phyloP scores from a whole-genome alignment of 2,888 invertebrate genomes.

The Phengaris alcon region DNA sequence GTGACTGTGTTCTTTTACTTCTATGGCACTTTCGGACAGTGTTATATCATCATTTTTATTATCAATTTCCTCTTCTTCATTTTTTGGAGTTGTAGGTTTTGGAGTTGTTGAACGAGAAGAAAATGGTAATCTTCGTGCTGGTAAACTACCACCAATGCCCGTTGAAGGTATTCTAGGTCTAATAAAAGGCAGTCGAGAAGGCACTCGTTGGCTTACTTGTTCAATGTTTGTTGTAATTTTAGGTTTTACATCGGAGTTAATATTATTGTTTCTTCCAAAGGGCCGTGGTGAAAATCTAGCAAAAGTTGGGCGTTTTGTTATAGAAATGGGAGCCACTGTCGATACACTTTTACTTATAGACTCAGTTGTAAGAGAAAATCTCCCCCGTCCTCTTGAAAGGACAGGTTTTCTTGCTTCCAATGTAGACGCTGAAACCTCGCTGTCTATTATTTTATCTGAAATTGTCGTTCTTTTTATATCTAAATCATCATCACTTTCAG shows the following conservation, averaged over 20 bases:
- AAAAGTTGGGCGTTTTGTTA: constrained; percentile 58
- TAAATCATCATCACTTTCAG: constrained; percentile 43
- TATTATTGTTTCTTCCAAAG: constrained; percentile 52
- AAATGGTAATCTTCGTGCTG: constrained; percentile 60
- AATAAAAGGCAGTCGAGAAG: constrained; percentile 47
- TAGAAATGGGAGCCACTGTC: constrained; percentile 46
- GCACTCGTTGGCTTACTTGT: constrained; percentile 48
- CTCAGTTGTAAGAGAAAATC: constrained; percentile 60
- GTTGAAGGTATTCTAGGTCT: constrained; percentile 47
- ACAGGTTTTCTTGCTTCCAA: constrained; percentile 60
- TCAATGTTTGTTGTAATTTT: constrained; percentile 42
- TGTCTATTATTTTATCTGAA: constrained; percentile 55
- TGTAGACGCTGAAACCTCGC: constrained; percentile 67
- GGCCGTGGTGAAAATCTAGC: constrained; percentile 69
- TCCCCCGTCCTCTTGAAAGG: constrained; percentile 60
- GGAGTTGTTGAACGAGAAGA: constrained; percentile 55
- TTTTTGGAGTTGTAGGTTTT: constrained; percentile 43
- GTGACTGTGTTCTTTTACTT: constrained; percentile 68
- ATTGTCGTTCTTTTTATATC: constrained; percentile 50
- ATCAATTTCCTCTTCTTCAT: constrained; percentile 57
- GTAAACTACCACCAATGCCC: constrained; percentile 43
- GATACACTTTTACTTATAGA: constrained; percentile 42
- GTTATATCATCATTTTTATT: constrained; percentile 64
- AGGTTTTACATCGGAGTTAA: constrained; percentile 40
- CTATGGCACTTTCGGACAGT: constrained; percentile 73